Evolutionary conservation across 2,113 vertebrate species (phyloP), one percentile per base, ranked within the genome.

Genomic region (Choloepus hoffmanni): DNA sequence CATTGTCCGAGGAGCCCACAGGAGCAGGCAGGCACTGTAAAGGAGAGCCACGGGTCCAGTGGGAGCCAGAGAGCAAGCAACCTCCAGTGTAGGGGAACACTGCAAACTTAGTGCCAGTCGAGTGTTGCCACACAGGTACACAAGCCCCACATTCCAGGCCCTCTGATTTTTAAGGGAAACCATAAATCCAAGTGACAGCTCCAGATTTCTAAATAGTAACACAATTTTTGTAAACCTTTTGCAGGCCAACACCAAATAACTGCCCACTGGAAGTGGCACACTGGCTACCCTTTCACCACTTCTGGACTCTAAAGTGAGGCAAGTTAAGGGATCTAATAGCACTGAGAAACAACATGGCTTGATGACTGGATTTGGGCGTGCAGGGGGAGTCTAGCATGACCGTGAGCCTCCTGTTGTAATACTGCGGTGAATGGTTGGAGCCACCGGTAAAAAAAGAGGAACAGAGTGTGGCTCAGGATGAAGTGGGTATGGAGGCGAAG

Each of bases 81-180:
- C 9, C 45, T 70, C 70, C 72, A 30, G 77, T 0, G 0, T 7
- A 58, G 30, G 10, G 10, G 1, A 60, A 3, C 4, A 9, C 40
- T 50, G 55, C 85, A 19, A 74, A 63, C 18, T 30, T 24, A 24
- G 16, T 8, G 13, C 14, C 60, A 13, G 72, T 45, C 18, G 5
- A 45, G 7, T 7, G 53, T 1, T 72, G 33, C 63, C 60, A 89
- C 24, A 1, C 5, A 26, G 24, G 43, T 68, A 40, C 0, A 0
- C 0, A 26, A 60, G 55, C 30, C 62, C 92, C 30, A 13, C 23
- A 55, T 26, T 92, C 68, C 55, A 72, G n/a, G 45, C 33, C 72
- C 81, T 90, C 68, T 60, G 55, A 8, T 82, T 86, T 96, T 89
- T 4, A 77, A 79, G 58, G 60, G 23, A 67, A 76, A 70, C 76